These are phyloP conservation scores for Trypoxylon attenuatum DNA, from an alignment of 2,888 invertebrate species.

Conservation along the genomic window DNA sequence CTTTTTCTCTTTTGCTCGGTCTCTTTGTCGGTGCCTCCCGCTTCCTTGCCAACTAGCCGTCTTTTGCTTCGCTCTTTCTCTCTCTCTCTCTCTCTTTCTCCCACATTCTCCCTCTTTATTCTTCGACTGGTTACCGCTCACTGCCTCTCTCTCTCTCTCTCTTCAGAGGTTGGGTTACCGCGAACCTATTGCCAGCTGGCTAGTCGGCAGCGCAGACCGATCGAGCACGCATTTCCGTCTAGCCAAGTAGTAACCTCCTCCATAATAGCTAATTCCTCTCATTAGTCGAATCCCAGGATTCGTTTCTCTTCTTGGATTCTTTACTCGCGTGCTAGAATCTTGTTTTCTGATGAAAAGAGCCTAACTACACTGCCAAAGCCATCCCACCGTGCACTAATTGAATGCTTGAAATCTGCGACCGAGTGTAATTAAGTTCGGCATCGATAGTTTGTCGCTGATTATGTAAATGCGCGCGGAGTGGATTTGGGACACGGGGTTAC, in stretches of 20 bases:
- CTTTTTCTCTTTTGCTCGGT: not conserved
- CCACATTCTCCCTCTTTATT: not conserved
- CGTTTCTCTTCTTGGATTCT: no score
- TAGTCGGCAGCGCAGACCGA: no score
- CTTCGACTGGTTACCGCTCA: not conserved
- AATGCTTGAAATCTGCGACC: no score
- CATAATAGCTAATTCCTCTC: no score
- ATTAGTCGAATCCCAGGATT: no score
- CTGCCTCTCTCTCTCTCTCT: conserved; percentile 5
- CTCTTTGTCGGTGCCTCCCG: conserved; percentile 1
- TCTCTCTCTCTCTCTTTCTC: not conserved
- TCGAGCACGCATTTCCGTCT: no score
- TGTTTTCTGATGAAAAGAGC: no score
- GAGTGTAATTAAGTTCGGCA: not conserved
- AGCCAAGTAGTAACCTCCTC: no score
- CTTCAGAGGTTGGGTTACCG: conserved; percentile 32
- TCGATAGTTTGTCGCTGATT: not conserved
- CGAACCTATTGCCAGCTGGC: conserved; percentile 40
- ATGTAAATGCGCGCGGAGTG: not conserved
- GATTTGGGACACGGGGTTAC: no score
- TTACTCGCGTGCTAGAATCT: no score
- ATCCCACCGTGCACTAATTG: no score
- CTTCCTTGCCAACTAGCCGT: not conserved
- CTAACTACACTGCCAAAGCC: no score
- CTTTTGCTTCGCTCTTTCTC: conserved; percentile 4